Evolutionary conservation across 2,888 invertebrate genomes (phyloP).

Genomic region (Eupeodes luniger): DNA sequence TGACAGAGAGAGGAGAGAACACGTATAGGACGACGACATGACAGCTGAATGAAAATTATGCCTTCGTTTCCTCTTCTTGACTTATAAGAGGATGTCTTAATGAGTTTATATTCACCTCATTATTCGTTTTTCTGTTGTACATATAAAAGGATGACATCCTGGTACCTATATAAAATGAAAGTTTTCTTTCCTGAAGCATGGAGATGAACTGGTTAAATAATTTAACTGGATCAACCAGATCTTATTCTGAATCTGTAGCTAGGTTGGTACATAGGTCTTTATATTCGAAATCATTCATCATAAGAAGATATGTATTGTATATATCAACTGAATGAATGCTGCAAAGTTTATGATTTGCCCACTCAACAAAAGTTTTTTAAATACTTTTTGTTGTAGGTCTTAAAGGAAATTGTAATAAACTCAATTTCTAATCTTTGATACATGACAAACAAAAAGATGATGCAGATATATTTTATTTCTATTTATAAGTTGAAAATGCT

Average conservation of each 20-base stretch:
- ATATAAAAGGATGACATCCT: slow-evolving; percentile 14
- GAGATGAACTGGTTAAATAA: slow-evolving; percentile 7
- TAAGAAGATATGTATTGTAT: background rate
- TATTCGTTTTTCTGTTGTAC: slow-evolving; percentile 38
- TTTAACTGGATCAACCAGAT: slow-evolving; percentile 20
- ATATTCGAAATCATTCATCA: background rate
- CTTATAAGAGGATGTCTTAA: slow-evolving; percentile 52
- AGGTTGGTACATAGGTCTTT: background rate
- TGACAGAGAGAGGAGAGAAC: background rate
- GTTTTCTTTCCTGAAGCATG: slow-evolving; percentile 10
- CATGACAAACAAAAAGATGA: slow-evolving; percentile 5
- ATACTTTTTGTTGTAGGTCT: background rate
- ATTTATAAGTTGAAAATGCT: background rate
- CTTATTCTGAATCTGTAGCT: too few species aligned
- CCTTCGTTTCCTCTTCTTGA: slow-evolving; percentile 39
- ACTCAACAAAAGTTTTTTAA: slow-evolving; percentile 1
- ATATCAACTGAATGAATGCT: background rate
- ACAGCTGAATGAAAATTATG: slow-evolving; percentile 39
- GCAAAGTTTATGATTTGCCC: slow-evolving; percentile 7
- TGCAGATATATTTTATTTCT: background rate
- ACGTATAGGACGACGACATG: background rate
- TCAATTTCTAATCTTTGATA: slow-evolving; percentile 6
- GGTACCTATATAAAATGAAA: background rate
- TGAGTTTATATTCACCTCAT: slow-evolving; percentile 64
- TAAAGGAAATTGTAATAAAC: background rate